phyloP scores from a whole-genome alignment of 92 coral and sea anemone genomes.

The Diadumene lineata region DNA sequence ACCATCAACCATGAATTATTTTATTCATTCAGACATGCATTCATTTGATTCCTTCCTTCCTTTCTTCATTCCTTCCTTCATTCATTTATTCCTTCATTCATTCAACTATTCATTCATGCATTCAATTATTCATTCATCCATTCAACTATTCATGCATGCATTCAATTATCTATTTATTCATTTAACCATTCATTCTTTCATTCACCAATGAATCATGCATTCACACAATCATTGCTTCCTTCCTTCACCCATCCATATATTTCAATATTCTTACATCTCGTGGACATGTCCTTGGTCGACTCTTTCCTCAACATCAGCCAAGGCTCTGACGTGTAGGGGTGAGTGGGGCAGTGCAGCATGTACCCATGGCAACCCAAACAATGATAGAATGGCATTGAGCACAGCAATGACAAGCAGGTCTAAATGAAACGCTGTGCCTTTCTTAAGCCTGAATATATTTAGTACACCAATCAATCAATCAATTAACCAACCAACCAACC shows the following conservation, averaged over 20 bases:
- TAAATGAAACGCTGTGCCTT: slow-evolving; percentile 79
- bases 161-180: too few relatives aligned
- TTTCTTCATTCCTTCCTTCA: too few relatives aligned
- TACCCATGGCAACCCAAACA: slow-evolving; percentile 86
- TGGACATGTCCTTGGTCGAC: slow-evolving; percentile 83
- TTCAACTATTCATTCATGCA: too few relatives aligned
- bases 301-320: slow-evolving; percentile 87
- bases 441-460: slow-evolving; percentile 54
- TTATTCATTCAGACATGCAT: too few relatives aligned
- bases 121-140: too few relatives aligned
- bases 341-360: slow-evolving; percentile 87
- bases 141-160: too few relatives aligned
- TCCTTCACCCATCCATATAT: background rate
- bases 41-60: too few relatives aligned
- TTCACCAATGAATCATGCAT: background rate
- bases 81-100: too few relatives aligned
- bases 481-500: too few relatives aligned
- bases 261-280: slow-evolving; percentile 61
- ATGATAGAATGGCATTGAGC: slow-evolving; percentile 62
- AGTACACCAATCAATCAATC: background rate
- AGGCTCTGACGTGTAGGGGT: slow-evolving; percentile 82
- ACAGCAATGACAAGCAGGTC: slow-evolving; percentile 74
- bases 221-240: background rate
- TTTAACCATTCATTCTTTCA: too few relatives aligned
- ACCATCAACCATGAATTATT: too few relatives aligned